Conservation (phyloP, 2,888 invertebrate species). For the Mesorhabditis belari region DNA sequence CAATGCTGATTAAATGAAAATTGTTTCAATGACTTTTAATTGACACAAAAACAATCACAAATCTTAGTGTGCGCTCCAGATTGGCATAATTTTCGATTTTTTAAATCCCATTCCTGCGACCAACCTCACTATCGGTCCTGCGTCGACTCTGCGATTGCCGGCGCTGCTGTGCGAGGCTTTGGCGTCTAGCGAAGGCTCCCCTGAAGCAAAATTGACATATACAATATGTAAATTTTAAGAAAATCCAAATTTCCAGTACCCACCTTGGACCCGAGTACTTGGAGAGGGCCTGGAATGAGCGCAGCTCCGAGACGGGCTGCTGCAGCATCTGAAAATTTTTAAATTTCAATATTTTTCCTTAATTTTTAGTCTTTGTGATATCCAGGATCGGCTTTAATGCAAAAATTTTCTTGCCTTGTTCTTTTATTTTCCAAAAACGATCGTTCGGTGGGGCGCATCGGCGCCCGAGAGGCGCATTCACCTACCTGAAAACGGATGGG, state of each 20-base stretch:
- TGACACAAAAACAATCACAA: no score
- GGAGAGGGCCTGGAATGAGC: slow-evolving; percentile 52
- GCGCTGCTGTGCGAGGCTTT: slow-evolving; percentile 4
- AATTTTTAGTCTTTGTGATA: background rate
- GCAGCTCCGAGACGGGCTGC: slow-evolving; percentile 52
- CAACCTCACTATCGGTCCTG: slow-evolving; percentile 4
- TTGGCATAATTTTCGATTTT: no score
- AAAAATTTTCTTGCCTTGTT: no score
- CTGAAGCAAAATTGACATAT: background rate
- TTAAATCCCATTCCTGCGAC: no score
- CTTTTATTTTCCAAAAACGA: no score
- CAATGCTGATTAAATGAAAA: no score
- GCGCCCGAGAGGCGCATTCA: background rate
- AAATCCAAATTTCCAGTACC: background rate
- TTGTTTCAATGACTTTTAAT: no score
- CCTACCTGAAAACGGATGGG: no score
- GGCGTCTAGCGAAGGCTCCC: slow-evolving; percentile 5
- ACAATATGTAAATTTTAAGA: background rate
- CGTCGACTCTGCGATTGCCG: slow-evolving; percentile 3
- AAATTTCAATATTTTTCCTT: background rate
- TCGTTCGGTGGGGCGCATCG: background rate
- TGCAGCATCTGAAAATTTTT: slow-evolving; percentile 41
- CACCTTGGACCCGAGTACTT: slow-evolving; percentile 43
- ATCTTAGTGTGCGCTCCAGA: no score
- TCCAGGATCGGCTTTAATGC: background rate